Evolutionary conservation across 1,140 invertebrate species (phyloP).

Genomic region (Leptopilina boulardi): DNA sequence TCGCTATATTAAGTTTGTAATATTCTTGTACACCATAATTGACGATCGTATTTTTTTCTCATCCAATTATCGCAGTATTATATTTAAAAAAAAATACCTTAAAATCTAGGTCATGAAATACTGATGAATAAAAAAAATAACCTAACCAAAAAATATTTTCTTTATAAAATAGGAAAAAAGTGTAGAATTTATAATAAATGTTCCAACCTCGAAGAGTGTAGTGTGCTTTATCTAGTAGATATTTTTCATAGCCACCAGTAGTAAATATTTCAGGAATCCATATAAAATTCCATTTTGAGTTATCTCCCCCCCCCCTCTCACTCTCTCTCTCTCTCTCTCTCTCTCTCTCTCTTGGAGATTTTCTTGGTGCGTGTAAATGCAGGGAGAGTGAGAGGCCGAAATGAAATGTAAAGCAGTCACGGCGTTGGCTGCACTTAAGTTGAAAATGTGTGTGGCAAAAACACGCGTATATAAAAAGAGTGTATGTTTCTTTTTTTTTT

Average conservation of each 20-base stretch:
- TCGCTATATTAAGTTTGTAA: neutral
- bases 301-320: too few relatives aligned
- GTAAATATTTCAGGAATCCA: conserved; percentile 12
- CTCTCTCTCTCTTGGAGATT: neutral
- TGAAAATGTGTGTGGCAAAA: conserved; percentile 18
- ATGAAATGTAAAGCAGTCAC: conserved; percentile 29
- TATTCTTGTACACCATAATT: neutral
- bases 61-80: too few relatives aligned
- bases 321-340: too few relatives aligned
- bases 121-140: too few relatives aligned
- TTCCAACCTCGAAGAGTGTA: neutral
- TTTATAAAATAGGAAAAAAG: neutral
- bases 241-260: neutral
- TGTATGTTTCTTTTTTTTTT: neutral
- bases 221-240: neutral
- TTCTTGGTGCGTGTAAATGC: conserved; percentile 21
- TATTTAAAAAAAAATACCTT: too few relatives aligned
- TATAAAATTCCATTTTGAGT: conserved; percentile 26
- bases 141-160: neutral
- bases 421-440: conserved; percentile 13
- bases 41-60: neutral
- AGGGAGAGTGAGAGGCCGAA: conserved; percentile 19
- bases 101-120: too few relatives aligned
- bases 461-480: conserved; percentile 30
- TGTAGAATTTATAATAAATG: neutral